Conservation (phyloP, 2,113 vertebrate genomes). For the Megalops atlanticus region DNA sequence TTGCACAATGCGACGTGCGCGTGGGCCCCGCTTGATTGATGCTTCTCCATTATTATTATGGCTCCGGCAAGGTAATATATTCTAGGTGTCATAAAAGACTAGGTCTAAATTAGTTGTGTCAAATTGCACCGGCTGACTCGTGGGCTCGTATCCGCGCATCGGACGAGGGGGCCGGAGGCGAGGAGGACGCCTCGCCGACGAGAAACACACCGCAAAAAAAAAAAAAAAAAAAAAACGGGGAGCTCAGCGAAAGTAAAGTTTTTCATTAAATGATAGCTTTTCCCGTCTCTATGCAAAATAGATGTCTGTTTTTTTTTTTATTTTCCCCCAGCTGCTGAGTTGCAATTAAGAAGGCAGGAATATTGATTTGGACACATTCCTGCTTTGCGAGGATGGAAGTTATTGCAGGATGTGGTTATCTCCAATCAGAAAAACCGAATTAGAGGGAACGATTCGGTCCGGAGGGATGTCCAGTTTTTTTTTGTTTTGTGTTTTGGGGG, state of each 20-base stretch:
- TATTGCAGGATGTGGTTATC: constrained; percentile 19
- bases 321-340: constrained; percentile 6
- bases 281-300: constrained; percentile 30
- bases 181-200: constrained; percentile 9
- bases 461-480: background rate
- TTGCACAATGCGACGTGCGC: constrained; percentile 61
- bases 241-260: constrained; percentile 22
- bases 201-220: constrained; percentile 8
- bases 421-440: constrained; percentile 20
- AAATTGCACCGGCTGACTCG: constrained; percentile 59
- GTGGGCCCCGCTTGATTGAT: constrained; percentile 64
- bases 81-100: constrained; percentile 60
- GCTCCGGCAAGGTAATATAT: constrained; percentile 64
- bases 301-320: background rate
- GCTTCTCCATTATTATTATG: constrained; percentile 68
- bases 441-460: constrained; percentile 1
- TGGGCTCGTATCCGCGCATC: constrained; percentile 57
- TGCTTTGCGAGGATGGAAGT: background rate
- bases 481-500: background rate
- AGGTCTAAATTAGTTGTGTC: constrained; percentile 72
- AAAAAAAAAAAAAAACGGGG: background rate
- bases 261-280: constrained; percentile 51
- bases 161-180: constrained; percentile 25
- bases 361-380: background rate
- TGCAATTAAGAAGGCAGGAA: constrained; percentile 37